Conservation (phyloP, 2,888 invertebrate genomes). For the Ashinkailepas kermadecensis region DNA sequence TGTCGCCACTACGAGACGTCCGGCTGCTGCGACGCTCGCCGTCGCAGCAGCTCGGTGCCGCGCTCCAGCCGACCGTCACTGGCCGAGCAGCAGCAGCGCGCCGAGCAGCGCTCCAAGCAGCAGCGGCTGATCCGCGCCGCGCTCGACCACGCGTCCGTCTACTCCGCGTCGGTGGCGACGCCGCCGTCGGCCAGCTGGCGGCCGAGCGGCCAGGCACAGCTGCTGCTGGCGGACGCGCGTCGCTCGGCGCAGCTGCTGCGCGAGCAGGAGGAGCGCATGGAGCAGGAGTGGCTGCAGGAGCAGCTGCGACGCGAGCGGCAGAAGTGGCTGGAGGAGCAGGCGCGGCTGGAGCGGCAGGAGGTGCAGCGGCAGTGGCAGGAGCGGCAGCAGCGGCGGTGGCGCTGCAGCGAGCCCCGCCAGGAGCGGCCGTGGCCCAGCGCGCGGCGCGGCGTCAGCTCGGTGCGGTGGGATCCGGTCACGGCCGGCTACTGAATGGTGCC, state of each 20-base stretch:
- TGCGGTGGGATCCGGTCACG: too few species aligned
- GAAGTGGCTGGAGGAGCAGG: neutral
- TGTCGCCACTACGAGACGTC: conserved; percentile 15
- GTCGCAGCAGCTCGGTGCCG: neutral
- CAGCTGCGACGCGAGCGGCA: neutral
- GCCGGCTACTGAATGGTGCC: too few species aligned
- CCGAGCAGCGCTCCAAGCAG: neutral
- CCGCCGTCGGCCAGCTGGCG: neutral
- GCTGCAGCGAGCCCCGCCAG: too few species aligned
- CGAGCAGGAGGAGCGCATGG: neutral
- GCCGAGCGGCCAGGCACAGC: neutral
- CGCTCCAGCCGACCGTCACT: neutral
- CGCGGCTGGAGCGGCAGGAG: neutral
- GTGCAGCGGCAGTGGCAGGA: neutral
- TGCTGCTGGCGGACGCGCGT: neutral
- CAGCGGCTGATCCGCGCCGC: conserved; percentile 7
- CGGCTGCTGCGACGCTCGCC: neutral
- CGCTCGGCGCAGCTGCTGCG: neutral
- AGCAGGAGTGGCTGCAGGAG: neutral
- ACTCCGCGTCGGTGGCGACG: neutral
- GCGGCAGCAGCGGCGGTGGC: neutral
- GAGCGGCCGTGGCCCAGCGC: too few species aligned
- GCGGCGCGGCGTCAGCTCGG: too few species aligned
- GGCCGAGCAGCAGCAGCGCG: neutral
- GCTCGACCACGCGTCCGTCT: neutral